A percentile compares a stretch with the other conserved stretches of the same genome.
Conservation (phyloP, 2,888 invertebrate genomes). For the Spicauda simplicius region DNA sequence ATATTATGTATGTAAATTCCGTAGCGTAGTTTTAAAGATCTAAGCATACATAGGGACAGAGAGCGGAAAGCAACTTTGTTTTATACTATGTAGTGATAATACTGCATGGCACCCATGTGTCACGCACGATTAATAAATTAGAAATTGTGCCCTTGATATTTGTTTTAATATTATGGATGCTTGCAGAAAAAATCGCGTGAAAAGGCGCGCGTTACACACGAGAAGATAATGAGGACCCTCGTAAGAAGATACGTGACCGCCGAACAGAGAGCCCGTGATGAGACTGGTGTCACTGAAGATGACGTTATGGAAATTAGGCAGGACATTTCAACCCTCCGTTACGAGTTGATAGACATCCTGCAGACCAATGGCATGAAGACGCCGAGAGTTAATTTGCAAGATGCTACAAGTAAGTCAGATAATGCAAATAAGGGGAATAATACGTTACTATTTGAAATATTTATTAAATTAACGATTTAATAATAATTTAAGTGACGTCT, state of each 20-base stretch:
- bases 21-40: no score
- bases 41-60: no score
- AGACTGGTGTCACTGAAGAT: slow-evolving; percentile 97
- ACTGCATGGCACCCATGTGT: no score
- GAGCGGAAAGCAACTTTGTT: no score
- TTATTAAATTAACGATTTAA: no score
- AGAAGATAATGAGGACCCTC: slow-evolving; percentile 94
- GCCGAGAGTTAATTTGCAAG: slow-evolving; percentile 88
- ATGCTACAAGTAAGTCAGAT: slow-evolving; percentile 82
- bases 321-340: slow-evolving; percentile 97
- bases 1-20: no score
- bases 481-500: no score
- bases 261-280: slow-evolving; percentile 94
- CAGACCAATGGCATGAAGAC: slow-evolving; percentile 95
- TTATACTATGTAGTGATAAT: no score
- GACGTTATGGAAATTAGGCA: slow-evolving; percentile 99
- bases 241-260: slow-evolving; percentile 96
- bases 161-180: neutral
- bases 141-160: no score
- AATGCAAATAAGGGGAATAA: slow-evolving; percentile 43
- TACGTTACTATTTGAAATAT: no score
- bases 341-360: slow-evolving; percentile 96
- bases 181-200: slow-evolving; percentile 89
- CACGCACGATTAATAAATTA: no score
- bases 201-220: slow-evolving; percentile 89